These are phyloP conservation scores for Serilophus lunatus DNA, from an alignment of 2,113 vertebrate genomes.

Conservation along the genomic window DNA sequence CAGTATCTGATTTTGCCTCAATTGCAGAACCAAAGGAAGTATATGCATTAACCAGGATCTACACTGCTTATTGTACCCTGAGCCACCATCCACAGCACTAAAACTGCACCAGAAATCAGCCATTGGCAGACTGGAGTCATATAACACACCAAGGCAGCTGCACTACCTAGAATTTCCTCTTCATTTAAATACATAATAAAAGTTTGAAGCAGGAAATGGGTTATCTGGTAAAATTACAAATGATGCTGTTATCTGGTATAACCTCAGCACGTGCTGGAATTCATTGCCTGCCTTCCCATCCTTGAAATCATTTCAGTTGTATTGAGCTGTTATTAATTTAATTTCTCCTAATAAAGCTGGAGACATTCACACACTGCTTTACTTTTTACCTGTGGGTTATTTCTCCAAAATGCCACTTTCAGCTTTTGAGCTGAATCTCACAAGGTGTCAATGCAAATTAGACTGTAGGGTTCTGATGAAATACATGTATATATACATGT, in stretches of 20 bases:
- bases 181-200: neutral
- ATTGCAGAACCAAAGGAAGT: neutral
- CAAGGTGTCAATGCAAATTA: neutral
- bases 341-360: neutral
- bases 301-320: neutral
- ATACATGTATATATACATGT: neutral
- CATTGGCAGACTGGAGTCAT: neutral
- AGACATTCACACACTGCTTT: neutral
- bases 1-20: neutral
- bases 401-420: neutral
- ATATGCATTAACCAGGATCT: neutral
- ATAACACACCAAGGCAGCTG: conserved; percentile 3
- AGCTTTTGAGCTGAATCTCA: neutral
- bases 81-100: neutral
- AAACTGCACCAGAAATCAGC: neutral
- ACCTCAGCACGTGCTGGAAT: neutral
- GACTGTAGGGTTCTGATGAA: neutral
- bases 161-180: conserved; percentile 44
- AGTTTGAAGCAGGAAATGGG: conserved; percentile 25
- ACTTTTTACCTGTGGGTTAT: neutral
- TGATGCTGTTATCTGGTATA: conserved; percentile 6
- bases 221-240: conserved; percentile 45
- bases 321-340: neutral
- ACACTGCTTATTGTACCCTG: rapidly evolving
- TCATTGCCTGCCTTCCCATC: neutral